Evolutionary conservation across 2,797 vertebrate genomes (phyloP), one percentile per base, ranked within the genome.

Genomic region (Philypnodon macrostomus): DNA sequence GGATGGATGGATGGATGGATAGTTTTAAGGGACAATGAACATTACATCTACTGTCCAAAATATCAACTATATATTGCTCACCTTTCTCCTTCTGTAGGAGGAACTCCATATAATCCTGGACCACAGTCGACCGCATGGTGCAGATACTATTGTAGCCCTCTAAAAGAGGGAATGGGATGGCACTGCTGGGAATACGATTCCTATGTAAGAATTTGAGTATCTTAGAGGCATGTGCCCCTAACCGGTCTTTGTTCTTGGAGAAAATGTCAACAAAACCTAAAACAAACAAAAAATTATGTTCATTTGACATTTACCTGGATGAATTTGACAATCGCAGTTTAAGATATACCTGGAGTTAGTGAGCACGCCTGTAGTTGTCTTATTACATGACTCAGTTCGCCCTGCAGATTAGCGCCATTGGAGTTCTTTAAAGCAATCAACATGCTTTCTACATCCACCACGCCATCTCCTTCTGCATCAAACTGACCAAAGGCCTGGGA

Each of bases 341-440:
- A 4, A 17, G 37, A 67, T 75, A 52, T 88, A 98, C 96, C 96
- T 92, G 96, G 96, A 42, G 96, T 95, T 4, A 98, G 89, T 1
- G 95, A 95, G 77, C 96, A 99, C 1, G 94, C 93, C 48, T 99
- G 96, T n/a, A 99, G 89, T 36, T 99, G 96, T 80, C 94, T 87
- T 76, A 97, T 98, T 52, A 96, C 91, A 44, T 96, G 94, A 84
- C 94, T 97, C 58, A 98, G 90, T 67, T 98, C 96, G 58, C 96
- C 95, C 46, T 95, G 94, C 21, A 99, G 92, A 85, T 94, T 97
- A 60, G 95, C 94, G 42, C 96, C 96, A 47, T 94, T 94, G 58
- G 92, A 96, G 81, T 89, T 96, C 89, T 95, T 98, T 67, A 99
- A 90, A 51, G 91, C 77, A 58, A 93, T 87, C 73, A 99, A 69